These are phyloP conservation scores for Cephus runcator DNA, from an alignment of 2,888 invertebrate genomes.

Conservation along the genomic window DNA sequence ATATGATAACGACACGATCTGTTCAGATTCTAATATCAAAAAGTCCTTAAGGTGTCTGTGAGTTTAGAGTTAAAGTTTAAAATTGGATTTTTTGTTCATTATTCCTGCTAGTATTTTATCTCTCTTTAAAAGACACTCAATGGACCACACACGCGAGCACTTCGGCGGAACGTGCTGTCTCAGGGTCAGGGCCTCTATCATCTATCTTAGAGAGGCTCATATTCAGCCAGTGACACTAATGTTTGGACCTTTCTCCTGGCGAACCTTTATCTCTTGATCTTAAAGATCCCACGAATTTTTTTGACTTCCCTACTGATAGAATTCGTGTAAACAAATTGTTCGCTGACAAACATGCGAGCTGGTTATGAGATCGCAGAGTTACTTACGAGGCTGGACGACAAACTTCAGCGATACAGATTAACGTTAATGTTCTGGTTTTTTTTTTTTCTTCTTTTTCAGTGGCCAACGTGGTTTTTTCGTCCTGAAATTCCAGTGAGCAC, in stretches of 20 bases:
- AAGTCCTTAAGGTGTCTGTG: constrained; percentile 29
- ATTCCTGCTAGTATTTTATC: constrained; percentile 11
- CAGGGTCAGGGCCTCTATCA: constrained; percentile 48
- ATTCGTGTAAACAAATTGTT: constrained; percentile 16
- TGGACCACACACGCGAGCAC: constrained; percentile 52
- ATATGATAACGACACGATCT: background rate
- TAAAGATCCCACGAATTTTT: background rate
- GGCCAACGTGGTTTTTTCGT: constrained; percentile 57
- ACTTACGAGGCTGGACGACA: background rate
- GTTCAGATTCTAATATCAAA: constrained; percentile 24
- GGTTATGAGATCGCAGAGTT: background rate
- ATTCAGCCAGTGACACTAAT: constrained; percentile 56
- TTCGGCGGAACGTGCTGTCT: constrained; percentile 18
- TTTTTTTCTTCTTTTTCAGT: constrained; percentile 43
- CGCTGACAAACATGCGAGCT: constrained; percentile 19
- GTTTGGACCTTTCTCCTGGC: constrained; percentile 37
- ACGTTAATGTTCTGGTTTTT: constrained; percentile 7
- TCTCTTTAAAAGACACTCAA: constrained; percentile 35
- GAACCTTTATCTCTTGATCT: constrained; percentile 33
- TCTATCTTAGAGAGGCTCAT: constrained; percentile 55
- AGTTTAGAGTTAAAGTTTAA: background rate
- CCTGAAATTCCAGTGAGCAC: constrained; percentile 51
- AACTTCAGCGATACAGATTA: background rate
- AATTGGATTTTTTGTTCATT: constrained; percentile 16
- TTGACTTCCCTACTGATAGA: background rate